Base-by-base conservation (phyloP, 2,888 invertebrate genomes). In the Tanytarsus gracilentus region DNA sequence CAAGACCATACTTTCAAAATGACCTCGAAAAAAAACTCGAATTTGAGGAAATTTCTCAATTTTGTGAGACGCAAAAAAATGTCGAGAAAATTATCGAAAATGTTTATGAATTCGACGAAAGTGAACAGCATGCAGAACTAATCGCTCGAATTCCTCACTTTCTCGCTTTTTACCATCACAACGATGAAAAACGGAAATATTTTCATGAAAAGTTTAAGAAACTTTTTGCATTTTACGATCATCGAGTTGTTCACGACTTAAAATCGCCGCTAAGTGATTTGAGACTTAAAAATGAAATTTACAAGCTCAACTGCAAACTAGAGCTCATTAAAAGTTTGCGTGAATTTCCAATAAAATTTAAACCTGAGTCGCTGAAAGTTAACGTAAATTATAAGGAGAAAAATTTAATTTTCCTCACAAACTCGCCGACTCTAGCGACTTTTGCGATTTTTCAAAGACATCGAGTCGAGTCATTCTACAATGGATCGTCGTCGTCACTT, bases 71-170 rank as follows among this genome's bases (percentile, higher is more conserved):
- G 2, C 44, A 44, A 21, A 6, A 7, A 3, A 18, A 18, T 6
- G 5, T 11, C 2, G 44, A 44, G 23, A 18, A 18, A 18, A 18
- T 44, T 8, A 44, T 44, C 11, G 44, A 21, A 44, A 44, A 44
- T 18, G 44, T 44, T 18, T 44, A 44, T 18, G 44, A 44, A 44
- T 44, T 18, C 7, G 21, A 44, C 23, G 8, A 16, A 2, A 44
- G n/a, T 44, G 44, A 44, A 18, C 44, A 44, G 9, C 44, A 44
- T 44, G 44, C 44, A 4, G 44, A 44, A 44, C 9, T 44, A 23
- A 44, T 44, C 23, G 44, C 44, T 11, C 23, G 44, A 11, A 18
- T 44, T 23, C 18, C 44, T 0, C 44, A 44, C 9, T 11, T 44
- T 44, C 21, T 44, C 3, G 44, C 44, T 8, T 23, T 44, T 23